Evolutionary conservation across 1,140 invertebrate genomes (phyloP).

Genomic region (Eumaeus atala): DNA sequence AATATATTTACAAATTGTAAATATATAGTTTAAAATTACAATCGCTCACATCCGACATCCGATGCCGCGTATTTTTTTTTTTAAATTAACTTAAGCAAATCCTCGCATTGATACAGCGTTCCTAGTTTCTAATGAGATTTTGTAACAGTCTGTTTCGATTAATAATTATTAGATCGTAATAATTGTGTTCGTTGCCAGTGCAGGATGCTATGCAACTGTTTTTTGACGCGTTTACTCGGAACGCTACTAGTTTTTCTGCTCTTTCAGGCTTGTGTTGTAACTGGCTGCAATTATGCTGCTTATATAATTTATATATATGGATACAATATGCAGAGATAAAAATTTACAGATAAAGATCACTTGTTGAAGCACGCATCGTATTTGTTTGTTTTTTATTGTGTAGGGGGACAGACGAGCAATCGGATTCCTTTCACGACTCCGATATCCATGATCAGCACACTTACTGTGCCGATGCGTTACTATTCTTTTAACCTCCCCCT

Average conservation of each 20-base stretch:
- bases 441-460: too few species aligned
- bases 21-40: too few species aligned
- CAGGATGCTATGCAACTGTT: slow-evolving; percentile 29
- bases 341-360: too few species aligned
- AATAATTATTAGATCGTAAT: slow-evolving; percentile 47
- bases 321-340: too few species aligned
- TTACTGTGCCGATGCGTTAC: too few species aligned
- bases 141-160: slow-evolving; percentile 22
- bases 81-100: background rate
- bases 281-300: background rate
- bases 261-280: slow-evolving; percentile 22
- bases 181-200: slow-evolving; percentile 31
- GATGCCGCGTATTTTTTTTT: slow-evolving; percentile 5
- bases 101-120: slow-evolving; percentile 16
- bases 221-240: slow-evolving; percentile 4
- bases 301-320: background rate
- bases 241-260: slow-evolving; percentile 22
- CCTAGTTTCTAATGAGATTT: slow-evolving; percentile 15
- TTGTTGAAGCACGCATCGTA: too few species aligned
- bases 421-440: too few species aligned
- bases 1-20: too few species aligned
- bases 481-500: too few species aligned
- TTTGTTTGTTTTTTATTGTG: too few species aligned
- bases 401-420: too few species aligned
- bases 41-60: too few species aligned